A percentile compares a stretch with the other conserved stretches of the same genome.
These are phyloP conservation scores for Sitodiplosis mosellana DNA, from an alignment of 1,140 invertebrate species.

Conservation along the genomic window DNA sequence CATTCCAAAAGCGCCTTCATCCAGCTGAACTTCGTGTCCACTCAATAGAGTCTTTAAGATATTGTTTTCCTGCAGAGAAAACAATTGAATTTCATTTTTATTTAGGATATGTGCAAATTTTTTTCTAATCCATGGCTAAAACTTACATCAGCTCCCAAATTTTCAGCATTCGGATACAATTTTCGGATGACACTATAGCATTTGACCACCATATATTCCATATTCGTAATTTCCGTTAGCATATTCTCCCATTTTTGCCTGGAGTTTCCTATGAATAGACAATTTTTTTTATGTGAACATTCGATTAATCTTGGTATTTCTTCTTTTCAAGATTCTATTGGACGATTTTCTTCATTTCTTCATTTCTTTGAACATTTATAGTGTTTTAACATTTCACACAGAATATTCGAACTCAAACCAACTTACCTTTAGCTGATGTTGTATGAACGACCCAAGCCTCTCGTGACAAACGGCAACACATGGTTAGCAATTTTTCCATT, in stretches of 20 bases:
- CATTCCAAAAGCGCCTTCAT: neutral
- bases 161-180: neutral
- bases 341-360: neutral
- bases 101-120: neutral
- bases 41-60: neutral
- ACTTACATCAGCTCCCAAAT: slow-evolving; percentile 1
- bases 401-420: slow-evolving; percentile 13
- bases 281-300: slow-evolving; percentile 15
- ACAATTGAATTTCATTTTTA: neutral
- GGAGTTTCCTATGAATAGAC: neutral
- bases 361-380: slow-evolving; percentile 6
- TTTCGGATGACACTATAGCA: slow-evolving; percentile 1
- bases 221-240: slow-evolving; percentile 1
- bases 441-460: slow-evolving; percentile 1
- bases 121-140: neutral
- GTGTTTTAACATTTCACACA: slow-evolving; percentile 12
- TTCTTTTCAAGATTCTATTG: neutral
- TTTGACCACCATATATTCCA: slow-evolving; percentile 1
- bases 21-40: slow-evolving; percentile 1
- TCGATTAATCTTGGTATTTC: slow-evolving; percentile 12
- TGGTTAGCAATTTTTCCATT: slow-evolving; percentile 3
- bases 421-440: slow-evolving; percentile 10
- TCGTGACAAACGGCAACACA: slow-evolving; percentile 15
- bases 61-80: slow-evolving; percentile 1
- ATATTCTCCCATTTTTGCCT: slow-evolving; percentile 3